phyloP scores from a whole-genome alignment of 2,113 vertebrate genomes.

The Pangasianodon gigas region DNA sequence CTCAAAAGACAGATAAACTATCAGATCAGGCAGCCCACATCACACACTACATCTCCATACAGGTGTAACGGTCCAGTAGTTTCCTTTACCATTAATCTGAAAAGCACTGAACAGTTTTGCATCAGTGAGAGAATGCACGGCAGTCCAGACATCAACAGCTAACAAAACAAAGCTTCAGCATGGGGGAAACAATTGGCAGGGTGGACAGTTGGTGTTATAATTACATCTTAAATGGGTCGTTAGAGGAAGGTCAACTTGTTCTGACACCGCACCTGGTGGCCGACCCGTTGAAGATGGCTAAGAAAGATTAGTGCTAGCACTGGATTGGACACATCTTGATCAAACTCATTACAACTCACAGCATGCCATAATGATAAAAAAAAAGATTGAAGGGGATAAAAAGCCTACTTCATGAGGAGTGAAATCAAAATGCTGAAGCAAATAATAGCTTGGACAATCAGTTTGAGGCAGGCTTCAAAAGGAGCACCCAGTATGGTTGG shows the following conservation, averaged over 20 bases:
- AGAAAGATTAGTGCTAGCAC: conserved; percentile 40
- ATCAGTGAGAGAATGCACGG: conserved; percentile 8
- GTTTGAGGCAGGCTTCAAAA: conserved; percentile 32
- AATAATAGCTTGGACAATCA: conserved; percentile 37
- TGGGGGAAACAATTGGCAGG: conserved; percentile 39
- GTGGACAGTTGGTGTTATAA: conserved; percentile 57
- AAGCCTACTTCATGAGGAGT: conserved; percentile 36
- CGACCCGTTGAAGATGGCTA: conserved; percentile 23
- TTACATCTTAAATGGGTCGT: conserved; percentile 53
- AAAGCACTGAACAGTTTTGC: conserved; percentile 11
- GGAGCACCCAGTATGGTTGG: background rate
- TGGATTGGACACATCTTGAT: conserved; percentile 41
- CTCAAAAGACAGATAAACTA: conserved; percentile 31
- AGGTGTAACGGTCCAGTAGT: conserved; percentile 42
- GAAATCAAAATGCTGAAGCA: conserved; percentile 47
- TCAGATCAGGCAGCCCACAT: conserved; percentile 50
- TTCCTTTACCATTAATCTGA: conserved; percentile 32
- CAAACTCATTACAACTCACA: conserved; percentile 44
- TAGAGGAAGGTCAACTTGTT: conserved; percentile 50
- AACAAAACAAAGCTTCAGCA: conserved; percentile 30
- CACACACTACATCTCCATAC: conserved; percentile 24
- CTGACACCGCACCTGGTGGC: conserved; percentile 49
- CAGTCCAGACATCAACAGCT: conserved; percentile 20
- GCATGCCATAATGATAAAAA: conserved; percentile 3
- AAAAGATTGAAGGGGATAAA: background rate